Base-by-base conservation (phyloP, 37 sponge, comb jelly and placozoan genomes). In the Sycon ciliatum region DNA sequence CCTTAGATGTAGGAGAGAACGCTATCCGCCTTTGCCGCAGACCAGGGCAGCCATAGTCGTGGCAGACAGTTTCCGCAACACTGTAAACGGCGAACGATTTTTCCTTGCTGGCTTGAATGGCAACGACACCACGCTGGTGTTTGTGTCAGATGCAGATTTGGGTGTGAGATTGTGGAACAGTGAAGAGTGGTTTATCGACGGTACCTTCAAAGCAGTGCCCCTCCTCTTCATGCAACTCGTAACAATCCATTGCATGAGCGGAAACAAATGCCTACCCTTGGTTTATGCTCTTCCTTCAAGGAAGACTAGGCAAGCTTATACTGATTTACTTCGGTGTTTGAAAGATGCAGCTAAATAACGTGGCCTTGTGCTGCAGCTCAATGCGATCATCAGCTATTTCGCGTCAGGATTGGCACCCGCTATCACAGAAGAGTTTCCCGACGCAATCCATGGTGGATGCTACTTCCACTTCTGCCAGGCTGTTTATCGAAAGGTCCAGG, bases 171-270 rank as follows among this genome's bases (percentile, higher is more conserved):
- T n/a, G n/a, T n/a, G n/a, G n/a, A n/a, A n/a, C n/a, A n/a, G n/a
- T n/a, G n/a, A n/a, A n/a, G n/a, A n/a, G n/a, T n/a, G n/a, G n/a
- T n/a, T n/a, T n/a, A n/a, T 72, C 35, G 73, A 46, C 56, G 73
- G 73, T 6, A 69, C 71, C 23, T 69, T 69, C 27, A 16, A 69
- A 18, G 23, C 46, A 3, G 38, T 22, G 18, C 71, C 73, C 28
- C 46, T 20, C 20, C 73, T 72, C 18, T 72, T 72, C 57, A 31
- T 56, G 7, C 73, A 72, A 35, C 27, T 72, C 0, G 56, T 56
- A 20, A 36, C 74, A 7, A 73, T 73, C 38, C 74, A 73, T 26
- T 39, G 36, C 38, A 33, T 67, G 24, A 35, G n/a, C n/a, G n/a
- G n/a, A n/a, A n/a, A n/a, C n/a, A n/a, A n/a, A n/a, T n/a, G n/a